Conservation (phyloP, 2,888 invertebrate species). For the Urechis unicinctus region DNA sequence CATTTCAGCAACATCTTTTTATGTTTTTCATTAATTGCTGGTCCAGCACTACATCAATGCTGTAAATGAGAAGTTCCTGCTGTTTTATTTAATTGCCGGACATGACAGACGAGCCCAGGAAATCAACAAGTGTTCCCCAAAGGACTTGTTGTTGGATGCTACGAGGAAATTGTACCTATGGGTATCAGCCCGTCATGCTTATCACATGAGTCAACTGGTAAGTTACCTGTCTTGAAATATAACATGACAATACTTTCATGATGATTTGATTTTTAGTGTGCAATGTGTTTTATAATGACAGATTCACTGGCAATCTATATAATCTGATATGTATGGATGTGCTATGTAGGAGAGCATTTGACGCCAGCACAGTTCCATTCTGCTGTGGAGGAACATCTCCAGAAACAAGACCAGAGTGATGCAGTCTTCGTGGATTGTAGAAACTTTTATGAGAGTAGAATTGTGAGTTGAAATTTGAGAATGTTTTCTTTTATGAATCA, state of each 20-base stretch:
- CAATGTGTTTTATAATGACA: too few species aligned
- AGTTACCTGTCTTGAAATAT: too few species aligned
- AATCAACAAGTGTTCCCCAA: conserved; percentile 9
- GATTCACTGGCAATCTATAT: too few species aligned
- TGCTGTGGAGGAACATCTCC: conserved; percentile 1
- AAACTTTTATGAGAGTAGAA: conserved; percentile 19
- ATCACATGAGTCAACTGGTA: conserved; percentile 10
- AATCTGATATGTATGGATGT: too few species aligned
- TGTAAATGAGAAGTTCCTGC: neutral
- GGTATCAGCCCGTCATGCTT: conserved; percentile 11
- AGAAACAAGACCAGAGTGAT: neutral
- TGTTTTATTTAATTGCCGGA: neutral
- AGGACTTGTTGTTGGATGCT: conserved; percentile 15
- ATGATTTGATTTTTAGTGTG: neutral
- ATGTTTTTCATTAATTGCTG: neutral
- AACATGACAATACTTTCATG: neutral
- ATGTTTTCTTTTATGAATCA: too few species aligned
- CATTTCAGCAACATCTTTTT: neutral
- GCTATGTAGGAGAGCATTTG: conserved; percentile 10
- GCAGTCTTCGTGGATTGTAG: conserved; percentile 16
- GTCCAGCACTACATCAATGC: neutral
- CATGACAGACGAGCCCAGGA: conserved; percentile 9
- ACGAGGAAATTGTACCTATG: conserved; percentile 12
- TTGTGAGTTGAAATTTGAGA: conserved; percentile 10
- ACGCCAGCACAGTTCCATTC: conserved; percentile 14